Evolutionary conservation across 2,797 vertebrate species (phyloP), one percentile per base, ranked within the genome.

Genomic region (Pristis pectinata): DNA sequence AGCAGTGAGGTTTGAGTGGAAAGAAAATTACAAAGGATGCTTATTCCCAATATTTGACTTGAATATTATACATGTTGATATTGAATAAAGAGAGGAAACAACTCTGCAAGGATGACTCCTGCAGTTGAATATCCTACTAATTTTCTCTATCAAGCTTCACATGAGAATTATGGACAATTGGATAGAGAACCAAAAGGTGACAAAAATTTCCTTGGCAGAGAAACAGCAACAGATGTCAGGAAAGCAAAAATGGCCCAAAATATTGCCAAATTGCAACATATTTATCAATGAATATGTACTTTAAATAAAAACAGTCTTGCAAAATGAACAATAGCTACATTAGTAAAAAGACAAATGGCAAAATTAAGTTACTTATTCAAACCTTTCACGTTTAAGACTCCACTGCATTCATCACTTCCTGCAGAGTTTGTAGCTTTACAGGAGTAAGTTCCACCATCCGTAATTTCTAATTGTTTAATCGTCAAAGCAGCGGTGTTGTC

Each of bases 391-490:
- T 97, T 97, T 95, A 98, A 95, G 95, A 97, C 97, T 95, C 97
- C 98, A 92, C 97, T 98, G 97, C 98, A 98, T 94, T 98, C 98
- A 95, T 98, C 98, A 0, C 96, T 98, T 95, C 99, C 99, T 6
- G 98, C 98, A 95, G 98, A 94, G 11, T 99, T 99, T 95, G 96
- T 98, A 95, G 99, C 98, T 96, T 97, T 98, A 96, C 99, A 99
- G 17, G 97, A 97, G 95, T 99, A 99, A 94, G 97, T 98, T 93
- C 98, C 98, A 95, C 98, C 98, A 80, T 99, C 99, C 94, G 97
- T 95, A 95, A 97, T 96, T 95, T 99, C 98, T 94, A 99, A 96
- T 95, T 98, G 98, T 92, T 98, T 98, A 30, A 99, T 97, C 95
- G 98, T 98, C 0, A 99, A 95, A 2, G 97, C 98, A 95, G 98